Percentiles rank a stretch among this genome's conserved stretches.
phyloP scores from a whole-genome alignment of 2,113 vertebrate species.

The Carassius gibelio region DNA sequence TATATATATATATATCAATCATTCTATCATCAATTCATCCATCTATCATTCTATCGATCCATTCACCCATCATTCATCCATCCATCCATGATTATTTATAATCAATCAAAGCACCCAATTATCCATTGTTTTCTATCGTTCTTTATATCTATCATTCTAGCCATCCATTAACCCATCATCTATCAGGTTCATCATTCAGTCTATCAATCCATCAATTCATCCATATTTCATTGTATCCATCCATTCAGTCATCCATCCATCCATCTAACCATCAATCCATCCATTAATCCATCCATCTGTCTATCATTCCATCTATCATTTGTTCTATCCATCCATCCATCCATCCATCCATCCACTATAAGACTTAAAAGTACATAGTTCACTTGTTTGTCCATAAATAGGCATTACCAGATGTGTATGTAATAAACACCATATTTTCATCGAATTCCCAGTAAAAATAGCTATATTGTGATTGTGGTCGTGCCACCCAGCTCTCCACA shows the following conservation, averaged over 20 bases:
- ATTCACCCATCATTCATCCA: too few species aligned
- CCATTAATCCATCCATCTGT: background rate
- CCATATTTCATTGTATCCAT: background rate
- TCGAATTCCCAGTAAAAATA: background rate
- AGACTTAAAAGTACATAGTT: background rate
- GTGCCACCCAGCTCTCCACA: background rate
- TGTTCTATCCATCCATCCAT: background rate
- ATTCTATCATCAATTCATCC: too few species aligned
- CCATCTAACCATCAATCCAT: background rate
- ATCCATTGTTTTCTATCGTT: too few species aligned
- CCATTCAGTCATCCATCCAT: background rate
- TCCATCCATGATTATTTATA: too few species aligned
- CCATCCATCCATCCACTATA: background rate
- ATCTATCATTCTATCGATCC: too few species aligned
- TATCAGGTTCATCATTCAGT: too few species aligned
- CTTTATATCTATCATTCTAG: too few species aligned
- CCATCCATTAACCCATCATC: too few species aligned
- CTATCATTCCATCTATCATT: background rate
- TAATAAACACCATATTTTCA: background rate
- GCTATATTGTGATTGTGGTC: background rate
- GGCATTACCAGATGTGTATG: background rate
- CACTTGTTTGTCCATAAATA: background rate
- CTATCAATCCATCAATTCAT: background rate
- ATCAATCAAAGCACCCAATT: too few species aligned
- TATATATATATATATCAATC: too few species aligned